Percentiles rank a stretch among this genome's conserved stretches.
Evolutionary conservation across 2,113 vertebrate species (phyloP).

Genomic region (Dasyornis broadbenti): DNA sequence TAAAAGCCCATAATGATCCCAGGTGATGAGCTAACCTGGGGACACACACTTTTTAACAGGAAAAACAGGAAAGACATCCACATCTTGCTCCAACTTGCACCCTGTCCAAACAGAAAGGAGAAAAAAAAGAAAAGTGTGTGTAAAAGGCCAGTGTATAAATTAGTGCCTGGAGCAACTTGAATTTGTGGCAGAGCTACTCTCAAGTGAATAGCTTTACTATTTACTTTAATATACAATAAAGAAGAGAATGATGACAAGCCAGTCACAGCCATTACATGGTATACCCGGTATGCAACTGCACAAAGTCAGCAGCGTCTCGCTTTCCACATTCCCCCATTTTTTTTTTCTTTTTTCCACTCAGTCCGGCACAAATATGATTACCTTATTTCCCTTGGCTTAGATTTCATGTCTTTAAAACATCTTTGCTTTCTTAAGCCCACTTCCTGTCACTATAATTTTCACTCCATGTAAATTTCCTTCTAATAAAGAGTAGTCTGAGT

Average conservation of each 20-base stretch:
- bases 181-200: conserved; percentile 46
- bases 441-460: background rate
- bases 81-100: conserved; percentile 46
- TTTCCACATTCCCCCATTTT: conserved; percentile 26
- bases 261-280: conserved; percentile 40
- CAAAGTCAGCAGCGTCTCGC: conserved; percentile 19
- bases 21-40: conserved; percentile 24
- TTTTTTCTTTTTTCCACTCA: background rate
- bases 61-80: conserved; percentile 15
- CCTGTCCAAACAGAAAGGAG: conserved; percentile 21
- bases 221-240: conserved; percentile 70
- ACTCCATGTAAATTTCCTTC: background rate
- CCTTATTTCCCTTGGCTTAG: conserved; percentile 34
- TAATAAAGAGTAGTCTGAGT: background rate
- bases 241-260: conserved; percentile 68
- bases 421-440: background rate
- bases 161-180: conserved; percentile 42
- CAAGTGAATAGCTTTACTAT: conserved; percentile 56
- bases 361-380: background rate
- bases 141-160: conserved; percentile 48
- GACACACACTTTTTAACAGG: conserved; percentile 1
- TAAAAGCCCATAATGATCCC: background rate
- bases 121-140: background rate
- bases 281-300: conserved; percentile 47
- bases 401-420: conserved; percentile 18